Percentiles rank a stretch among this genome's conserved stretches.
Conservation (phyloP, 2,113 vertebrate genomes). For the Anguilla japonica region DNA sequence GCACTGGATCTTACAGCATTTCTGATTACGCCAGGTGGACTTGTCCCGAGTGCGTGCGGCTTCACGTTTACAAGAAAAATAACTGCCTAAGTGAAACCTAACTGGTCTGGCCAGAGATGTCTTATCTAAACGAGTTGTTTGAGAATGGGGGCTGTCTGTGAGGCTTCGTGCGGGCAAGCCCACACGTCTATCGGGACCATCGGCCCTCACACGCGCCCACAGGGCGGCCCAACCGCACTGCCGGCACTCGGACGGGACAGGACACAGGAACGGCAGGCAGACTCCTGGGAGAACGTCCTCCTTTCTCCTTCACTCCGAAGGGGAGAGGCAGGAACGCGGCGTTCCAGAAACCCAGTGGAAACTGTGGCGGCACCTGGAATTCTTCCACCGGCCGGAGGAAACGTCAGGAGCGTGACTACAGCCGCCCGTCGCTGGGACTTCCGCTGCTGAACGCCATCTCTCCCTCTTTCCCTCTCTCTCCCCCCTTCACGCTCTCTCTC, state of each 20-base stretch:
- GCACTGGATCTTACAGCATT: not conserved
- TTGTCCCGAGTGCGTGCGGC: not conserved
- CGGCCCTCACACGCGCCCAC: not conserved
- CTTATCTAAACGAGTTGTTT: not conserved
- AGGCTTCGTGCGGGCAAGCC: not conserved
- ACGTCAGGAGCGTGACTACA: not conserved
- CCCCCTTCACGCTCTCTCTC: not conserved
- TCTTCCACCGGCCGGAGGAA: slow-evolving; percentile 25
- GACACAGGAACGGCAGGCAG: too few species aligned
- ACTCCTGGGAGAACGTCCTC: too few species aligned
- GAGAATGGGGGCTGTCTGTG: not conserved
- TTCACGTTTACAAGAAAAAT: not conserved
- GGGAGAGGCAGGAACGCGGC: slow-evolving; percentile 55
- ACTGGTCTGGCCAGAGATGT: not conserved
- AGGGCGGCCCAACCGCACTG: not conserved
- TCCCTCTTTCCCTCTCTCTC: too few species aligned
- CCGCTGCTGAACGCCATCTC: not conserved
- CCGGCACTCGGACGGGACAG: too few species aligned
- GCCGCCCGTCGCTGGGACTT: not conserved
- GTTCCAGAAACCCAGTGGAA: slow-evolving; percentile 60
- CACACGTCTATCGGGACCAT: slow-evolving; percentile 1
- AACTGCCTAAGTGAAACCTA: not conserved
- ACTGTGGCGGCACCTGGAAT: slow-evolving; percentile 48
- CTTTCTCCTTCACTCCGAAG: slow-evolving; percentile 30
- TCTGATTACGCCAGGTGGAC: not conserved